A percentile compares a stretch with the other conserved stretches of the same genome.
These are phyloP conservation scores for Phoenicopterus ruber DNA, from an alignment of 2,113 vertebrate genomes.

Conservation along the genomic window DNA sequence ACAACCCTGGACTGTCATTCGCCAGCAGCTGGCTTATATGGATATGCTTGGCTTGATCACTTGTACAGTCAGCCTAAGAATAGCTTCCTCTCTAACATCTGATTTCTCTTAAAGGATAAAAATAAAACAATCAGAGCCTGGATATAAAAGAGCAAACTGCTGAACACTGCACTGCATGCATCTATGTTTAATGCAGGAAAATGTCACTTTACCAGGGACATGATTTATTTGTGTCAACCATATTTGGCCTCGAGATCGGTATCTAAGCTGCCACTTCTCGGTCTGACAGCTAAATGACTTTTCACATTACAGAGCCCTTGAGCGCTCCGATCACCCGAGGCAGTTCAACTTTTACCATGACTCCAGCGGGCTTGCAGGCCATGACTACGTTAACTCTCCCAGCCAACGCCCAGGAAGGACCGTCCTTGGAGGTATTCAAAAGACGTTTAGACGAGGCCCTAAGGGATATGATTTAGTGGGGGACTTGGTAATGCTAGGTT, in stretches of 20 bases:
- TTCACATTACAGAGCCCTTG: neutral
- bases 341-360: neutral
- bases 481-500: no score
- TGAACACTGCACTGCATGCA: conserved; percentile 41
- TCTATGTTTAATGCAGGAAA: conserved; percentile 65
- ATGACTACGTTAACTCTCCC: neutral
- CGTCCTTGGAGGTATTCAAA: no score
- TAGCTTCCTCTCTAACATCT: conserved; percentile 62
- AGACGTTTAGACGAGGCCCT: no score
- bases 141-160: conserved; percentile 53
- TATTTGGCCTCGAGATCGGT: conserved; percentile 33
- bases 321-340: neutral
- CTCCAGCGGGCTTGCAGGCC: neutral
- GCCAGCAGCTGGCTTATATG: conserved; percentile 51
- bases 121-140: conserved; percentile 60
- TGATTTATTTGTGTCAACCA: conserved; percentile 40
- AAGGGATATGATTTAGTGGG: no score
- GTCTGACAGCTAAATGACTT: conserved; percentile 40
- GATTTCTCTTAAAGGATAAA: conserved; percentile 68
- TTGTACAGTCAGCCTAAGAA: conserved; percentile 55
- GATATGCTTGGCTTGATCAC: conserved; percentile 63
- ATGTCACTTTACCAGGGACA: conserved; percentile 30
- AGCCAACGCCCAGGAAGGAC: neutral
- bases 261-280: conserved; percentile 16
- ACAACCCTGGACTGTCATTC: conserved; percentile 22